Evolutionary conservation across 2,888 invertebrate species (phyloP).

Genomic region (Xestia ashworthii): DNA sequence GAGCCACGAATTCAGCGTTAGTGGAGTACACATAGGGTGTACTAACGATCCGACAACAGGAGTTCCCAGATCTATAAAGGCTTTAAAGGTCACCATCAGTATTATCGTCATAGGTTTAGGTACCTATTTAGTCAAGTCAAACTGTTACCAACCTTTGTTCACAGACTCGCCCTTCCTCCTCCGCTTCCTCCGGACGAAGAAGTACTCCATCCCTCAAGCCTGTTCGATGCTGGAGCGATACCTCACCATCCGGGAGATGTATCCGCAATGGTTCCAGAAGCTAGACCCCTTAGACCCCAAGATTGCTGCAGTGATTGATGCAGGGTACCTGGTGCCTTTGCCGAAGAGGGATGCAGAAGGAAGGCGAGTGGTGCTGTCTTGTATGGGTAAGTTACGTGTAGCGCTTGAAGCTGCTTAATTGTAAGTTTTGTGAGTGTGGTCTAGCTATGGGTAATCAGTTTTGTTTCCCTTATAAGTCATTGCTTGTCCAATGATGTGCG

Average conservation of each 20-base stretch:
- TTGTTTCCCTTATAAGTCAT: background rate
- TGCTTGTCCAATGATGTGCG: background rate
- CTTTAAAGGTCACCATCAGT: background rate
- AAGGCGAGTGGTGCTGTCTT: conserved; percentile 94
- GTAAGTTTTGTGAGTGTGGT: background rate
- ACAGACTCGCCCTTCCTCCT: conserved; percentile 95
- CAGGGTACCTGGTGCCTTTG: conserved; percentile 94
- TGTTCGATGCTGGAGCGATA: conserved; percentile 97
- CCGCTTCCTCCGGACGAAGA: conserved; percentile 96
- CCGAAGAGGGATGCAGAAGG: conserved; percentile 94
- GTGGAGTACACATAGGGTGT: background rate
- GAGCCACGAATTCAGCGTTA: background rate
- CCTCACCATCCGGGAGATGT: conserved; percentile 95
- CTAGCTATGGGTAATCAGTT: background rate
- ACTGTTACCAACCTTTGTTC: conserved; percentile 38
- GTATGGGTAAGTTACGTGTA: conserved; percentile 91
- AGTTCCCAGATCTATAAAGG: too few relatives aligned
- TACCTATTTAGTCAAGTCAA: background rate
- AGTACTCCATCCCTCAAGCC: conserved; percentile 96
- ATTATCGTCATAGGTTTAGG: background rate
- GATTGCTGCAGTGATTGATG: conserved; percentile 94
- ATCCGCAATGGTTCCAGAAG: conserved; percentile 96
- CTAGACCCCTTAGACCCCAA: conserved; percentile 95
- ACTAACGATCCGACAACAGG: background rate
- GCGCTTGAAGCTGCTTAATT: background rate